Evolutionary conservation across 2,113 vertebrate genomes (phyloP).

Genomic region (Orientallactaga bullata): DNA sequence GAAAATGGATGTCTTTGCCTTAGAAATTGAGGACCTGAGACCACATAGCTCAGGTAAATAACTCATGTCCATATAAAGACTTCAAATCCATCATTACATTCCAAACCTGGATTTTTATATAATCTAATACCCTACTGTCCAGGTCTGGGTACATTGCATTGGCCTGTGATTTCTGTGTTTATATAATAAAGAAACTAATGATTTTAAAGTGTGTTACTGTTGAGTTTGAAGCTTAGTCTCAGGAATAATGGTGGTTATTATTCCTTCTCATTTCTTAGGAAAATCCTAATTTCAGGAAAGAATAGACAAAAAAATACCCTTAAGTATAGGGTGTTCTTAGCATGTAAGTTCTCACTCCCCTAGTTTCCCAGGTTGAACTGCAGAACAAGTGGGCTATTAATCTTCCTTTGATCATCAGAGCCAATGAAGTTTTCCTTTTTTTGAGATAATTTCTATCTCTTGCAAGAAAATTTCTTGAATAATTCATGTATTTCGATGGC

Average conservation of each 20-base stretch:
- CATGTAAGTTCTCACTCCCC: not conserved
- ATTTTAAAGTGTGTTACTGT: not conserved
- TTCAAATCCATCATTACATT: not conserved
- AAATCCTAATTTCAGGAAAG: not conserved
- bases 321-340: not conserved
- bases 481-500: not conserved
- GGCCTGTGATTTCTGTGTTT: not conserved
- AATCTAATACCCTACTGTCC: not conserved
- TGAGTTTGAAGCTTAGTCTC: not conserved
- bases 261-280: not conserved
- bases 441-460: not conserved
- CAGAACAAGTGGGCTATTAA: not conserved
- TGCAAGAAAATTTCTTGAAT: not conserved
- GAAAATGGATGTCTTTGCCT: not conserved
- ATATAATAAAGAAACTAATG: not conserved
- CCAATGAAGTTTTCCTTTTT: not conserved
- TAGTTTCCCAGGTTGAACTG: not conserved
- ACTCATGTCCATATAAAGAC: not conserved
- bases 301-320: not conserved
- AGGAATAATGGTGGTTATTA: not conserved
- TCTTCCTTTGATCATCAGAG: not conserved
- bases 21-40: not conserved
- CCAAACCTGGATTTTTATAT: not conserved
- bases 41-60: not conserved
- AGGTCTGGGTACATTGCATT: not conserved